These are phyloP conservation scores for Lycocorax pyrrhopterus DNA, from an alignment of 2,113 vertebrate genomes.

Conservation along the genomic window DNA sequence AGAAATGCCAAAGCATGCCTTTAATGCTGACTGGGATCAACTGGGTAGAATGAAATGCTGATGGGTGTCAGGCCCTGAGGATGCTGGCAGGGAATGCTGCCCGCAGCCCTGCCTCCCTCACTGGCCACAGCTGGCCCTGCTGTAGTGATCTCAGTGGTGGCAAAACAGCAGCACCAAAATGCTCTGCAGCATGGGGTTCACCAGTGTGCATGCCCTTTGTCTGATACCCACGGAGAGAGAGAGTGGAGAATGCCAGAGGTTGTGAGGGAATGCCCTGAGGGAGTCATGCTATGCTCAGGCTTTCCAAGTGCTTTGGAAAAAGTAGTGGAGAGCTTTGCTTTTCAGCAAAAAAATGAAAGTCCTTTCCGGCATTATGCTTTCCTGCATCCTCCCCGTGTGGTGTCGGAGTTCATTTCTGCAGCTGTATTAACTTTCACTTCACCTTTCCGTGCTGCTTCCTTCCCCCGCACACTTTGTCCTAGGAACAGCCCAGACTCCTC, in stretches of 20 bases:
- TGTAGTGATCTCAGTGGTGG: not conserved
- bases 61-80: not conserved
- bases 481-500: not conserved
- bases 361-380: fast-evolving
- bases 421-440: not conserved
- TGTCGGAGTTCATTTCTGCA: not conserved
- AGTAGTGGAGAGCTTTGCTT: not conserved
- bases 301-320: not conserved
- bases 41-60: fast-evolving
- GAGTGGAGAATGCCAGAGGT: not conserved
- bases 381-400: not conserved
- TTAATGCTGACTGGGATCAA: not conserved
- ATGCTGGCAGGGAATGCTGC: not conserved
- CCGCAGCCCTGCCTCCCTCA: not conserved
- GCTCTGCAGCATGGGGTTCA: not conserved
- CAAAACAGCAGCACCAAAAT: not conserved
- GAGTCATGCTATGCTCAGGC: not conserved
- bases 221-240: fast-evolving
- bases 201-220: not conserved
- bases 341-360: not conserved
- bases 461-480: not conserved
- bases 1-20: not conserved
- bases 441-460: not conserved
- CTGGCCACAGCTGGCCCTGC: not conserved
- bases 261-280: not conserved